Percentiles rank a stretch among this genome's conserved stretches.
Conservation (phyloP, 1,140 invertebrate species). For the Argopecten irradians region DNA sequence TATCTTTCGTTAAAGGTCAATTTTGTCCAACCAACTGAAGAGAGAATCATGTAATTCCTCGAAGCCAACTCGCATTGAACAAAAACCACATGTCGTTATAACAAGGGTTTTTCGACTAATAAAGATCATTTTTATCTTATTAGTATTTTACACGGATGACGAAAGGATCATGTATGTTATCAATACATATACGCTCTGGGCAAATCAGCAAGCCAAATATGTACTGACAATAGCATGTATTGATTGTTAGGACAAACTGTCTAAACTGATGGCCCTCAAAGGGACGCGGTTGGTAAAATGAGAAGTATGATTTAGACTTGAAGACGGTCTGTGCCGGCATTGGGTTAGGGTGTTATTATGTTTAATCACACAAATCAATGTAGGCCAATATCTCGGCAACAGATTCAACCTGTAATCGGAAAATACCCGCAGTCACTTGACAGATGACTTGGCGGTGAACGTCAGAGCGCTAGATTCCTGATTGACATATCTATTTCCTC, state of each 20-base stretch:
- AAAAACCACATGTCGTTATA: no score
- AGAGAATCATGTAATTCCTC: no score
- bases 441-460: constrained; percentile 14
- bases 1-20: no score
- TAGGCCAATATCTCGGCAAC: constrained; percentile 3
- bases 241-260: neutral
- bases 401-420: neutral
- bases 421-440: neutral
- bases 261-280: neutral
- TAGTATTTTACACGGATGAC: no score
- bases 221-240: neutral
- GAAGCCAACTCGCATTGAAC: no score
- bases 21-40: no score
- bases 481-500: neutral
- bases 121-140: no score
- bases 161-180: no score
- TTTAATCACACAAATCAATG: constrained; percentile 23
- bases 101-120: no score
- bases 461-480: neutral
- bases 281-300: neutral
- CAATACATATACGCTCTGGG: no score
- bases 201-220: neutral
- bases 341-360: neutral
- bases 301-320: neutral
- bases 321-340: neutral